A percentile compares a stretch with the other conserved stretches of the same genome.
Conservation (phyloP, 2,797 vertebrate species). For the Oreortyx pictus region DNA sequence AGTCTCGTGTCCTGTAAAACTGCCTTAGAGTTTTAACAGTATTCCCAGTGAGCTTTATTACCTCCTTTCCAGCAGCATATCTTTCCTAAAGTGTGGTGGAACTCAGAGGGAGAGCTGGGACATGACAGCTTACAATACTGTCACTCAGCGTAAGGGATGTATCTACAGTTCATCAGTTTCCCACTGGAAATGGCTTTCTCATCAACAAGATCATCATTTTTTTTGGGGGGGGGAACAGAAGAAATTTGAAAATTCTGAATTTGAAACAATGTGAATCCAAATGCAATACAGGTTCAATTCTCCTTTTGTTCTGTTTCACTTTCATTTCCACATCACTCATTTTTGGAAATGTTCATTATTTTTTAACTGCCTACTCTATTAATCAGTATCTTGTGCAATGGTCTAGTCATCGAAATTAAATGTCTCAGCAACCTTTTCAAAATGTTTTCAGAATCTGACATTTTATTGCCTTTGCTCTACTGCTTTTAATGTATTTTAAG, state of each 20-base stretch:
- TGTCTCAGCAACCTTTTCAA: neutral
- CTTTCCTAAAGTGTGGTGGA: neutral
- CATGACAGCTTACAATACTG: neutral
- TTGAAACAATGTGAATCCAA: neutral
- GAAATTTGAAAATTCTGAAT: neutral
- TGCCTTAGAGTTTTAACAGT: neutral
- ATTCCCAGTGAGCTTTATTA: neutral
- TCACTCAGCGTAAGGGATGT: neutral
- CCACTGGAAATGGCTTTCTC: neutral
- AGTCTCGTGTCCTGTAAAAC: conserved; percentile 3
- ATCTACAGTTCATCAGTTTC: neutral
- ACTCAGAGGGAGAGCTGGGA: neutral
- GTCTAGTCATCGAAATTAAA: neutral
- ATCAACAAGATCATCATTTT: neutral
- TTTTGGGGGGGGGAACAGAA: neutral
- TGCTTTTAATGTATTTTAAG: neutral
- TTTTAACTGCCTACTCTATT: neutral
- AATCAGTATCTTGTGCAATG: neutral
- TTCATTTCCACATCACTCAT: neutral
- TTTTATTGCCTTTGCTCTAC: neutral
- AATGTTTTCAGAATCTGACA: neutral
- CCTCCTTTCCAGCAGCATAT: neutral
- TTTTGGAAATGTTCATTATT: neutral
- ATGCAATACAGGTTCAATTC: neutral
- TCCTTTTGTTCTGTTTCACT: neutral